These are phyloP conservation scores for Ephialtes manifestator DNA, from an alignment of 2,888 invertebrate species.

Conservation along the genomic window DNA sequence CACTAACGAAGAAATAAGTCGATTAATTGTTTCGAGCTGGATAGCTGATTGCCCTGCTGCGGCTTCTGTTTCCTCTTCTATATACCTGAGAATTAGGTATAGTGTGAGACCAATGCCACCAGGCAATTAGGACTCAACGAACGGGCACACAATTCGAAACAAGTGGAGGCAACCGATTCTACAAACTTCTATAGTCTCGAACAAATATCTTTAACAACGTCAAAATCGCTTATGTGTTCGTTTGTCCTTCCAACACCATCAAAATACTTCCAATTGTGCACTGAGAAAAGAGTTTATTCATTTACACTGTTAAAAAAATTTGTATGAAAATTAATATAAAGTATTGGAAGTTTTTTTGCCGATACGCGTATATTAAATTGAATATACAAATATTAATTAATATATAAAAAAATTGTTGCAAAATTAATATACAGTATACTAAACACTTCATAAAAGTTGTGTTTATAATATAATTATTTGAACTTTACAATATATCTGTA, in stretches of 20 bases:
- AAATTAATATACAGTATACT: too few species aligned
- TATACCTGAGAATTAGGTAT: slow-evolving; percentile 33
- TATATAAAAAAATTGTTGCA: too few species aligned
- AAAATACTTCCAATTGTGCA: neutral
- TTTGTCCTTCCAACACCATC: slow-evolving; percentile 59
- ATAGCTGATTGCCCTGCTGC: slow-evolving; percentile 61
- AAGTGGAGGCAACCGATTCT: slow-evolving; percentile 53
- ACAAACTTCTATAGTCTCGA: slow-evolving; percentile 55
- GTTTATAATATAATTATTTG: too few species aligned
- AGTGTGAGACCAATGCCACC: slow-evolving; percentile 49
- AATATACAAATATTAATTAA: too few species aligned
- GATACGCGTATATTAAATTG: too few species aligned
- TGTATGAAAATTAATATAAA: too few species aligned
- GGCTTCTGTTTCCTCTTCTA: slow-evolving; percentile 46
- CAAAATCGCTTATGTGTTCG: slow-evolving; percentile 28
- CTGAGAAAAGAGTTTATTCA: too few species aligned
- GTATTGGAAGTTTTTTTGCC: too few species aligned
- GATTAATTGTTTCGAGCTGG: slow-evolving; percentile 76
- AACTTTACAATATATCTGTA: too few species aligned
- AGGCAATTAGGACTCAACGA: slow-evolving; percentile 64
- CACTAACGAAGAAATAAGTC: slow-evolving; percentile 76
- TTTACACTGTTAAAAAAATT: too few species aligned
- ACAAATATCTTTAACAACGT: slow-evolving; percentile 23
- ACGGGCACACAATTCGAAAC: slow-evolving; percentile 63
- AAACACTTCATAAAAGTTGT: too few species aligned